Percentiles rank a stretch among this genome's conserved stretches.
phyloP scores from a whole-genome alignment of 92 coral and sea anemone species.

The Pocillopora grandis region DNA sequence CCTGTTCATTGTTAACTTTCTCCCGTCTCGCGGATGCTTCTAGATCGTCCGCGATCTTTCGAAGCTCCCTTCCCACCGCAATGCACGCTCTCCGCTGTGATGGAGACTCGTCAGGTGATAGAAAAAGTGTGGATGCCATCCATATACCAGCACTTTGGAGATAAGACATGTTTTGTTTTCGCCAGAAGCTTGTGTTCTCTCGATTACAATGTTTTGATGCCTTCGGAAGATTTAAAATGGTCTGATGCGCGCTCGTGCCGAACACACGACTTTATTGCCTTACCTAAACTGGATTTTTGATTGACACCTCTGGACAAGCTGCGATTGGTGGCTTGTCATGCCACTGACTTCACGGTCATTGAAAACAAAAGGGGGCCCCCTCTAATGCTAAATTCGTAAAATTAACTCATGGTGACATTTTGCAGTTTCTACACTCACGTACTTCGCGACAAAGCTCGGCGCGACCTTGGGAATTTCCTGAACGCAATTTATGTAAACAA shows the following conservation, averaged over 20 bases:
- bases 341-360: neutral
- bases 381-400: slow-evolving; percentile 22
- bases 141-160: neutral
- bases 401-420: slow-evolving; percentile 26
- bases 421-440: neutral
- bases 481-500: neutral
- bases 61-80: slow-evolving; percentile 25
- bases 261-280: slow-evolving; percentile 35
- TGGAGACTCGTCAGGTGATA: slow-evolving; percentile 25
- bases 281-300: neutral
- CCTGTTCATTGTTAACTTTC: neutral
- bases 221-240: neutral
- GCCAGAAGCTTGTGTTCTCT: neutral
- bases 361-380: slow-evolving; percentile 22
- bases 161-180: neutral
- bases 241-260: slow-evolving; percentile 23
- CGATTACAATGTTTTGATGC: neutral
- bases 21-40: slow-evolving; percentile 3
- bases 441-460: neutral
- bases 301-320: slow-evolving; percentile 6
- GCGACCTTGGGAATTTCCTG: slow-evolving; percentile 8
- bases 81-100: slow-evolving; percentile 36
- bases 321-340: slow-evolving; percentile 29
- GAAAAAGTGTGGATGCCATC: slow-evolving; percentile 24
- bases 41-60: slow-evolving; percentile 17